These are phyloP conservation scores for Euwallacea fornicatus DNA, from an alignment of 1,140 invertebrate species.

Conservation along the genomic window DNA sequence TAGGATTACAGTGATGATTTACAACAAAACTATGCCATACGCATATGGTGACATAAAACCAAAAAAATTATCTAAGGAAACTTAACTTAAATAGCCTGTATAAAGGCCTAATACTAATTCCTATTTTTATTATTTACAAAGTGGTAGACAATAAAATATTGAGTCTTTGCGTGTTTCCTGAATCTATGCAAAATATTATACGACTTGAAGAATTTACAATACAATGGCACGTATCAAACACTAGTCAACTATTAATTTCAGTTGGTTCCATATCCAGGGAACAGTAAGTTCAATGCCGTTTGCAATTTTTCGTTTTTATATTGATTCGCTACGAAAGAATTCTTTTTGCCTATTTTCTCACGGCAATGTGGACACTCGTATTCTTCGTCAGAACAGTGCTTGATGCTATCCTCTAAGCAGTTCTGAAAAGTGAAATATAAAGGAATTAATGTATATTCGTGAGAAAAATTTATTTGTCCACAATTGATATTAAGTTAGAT, in stretches of 20 bases:
- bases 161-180: no score
- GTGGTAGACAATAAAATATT: no score
- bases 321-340: slow-evolving; percentile 53
- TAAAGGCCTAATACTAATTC: no score
- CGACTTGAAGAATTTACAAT: no score
- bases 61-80: no score
- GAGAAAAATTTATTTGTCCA: no score
- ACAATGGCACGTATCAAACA: background rate
- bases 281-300: slow-evolving; percentile 42
- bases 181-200: no score
- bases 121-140: no score
- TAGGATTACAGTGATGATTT: no score
- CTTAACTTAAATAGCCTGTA: no score
- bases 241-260: background rate
- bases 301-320: slow-evolving; percentile 59
- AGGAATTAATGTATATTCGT: slow-evolving; percentile 61
- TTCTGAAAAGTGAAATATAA: slow-evolving; percentile 46
- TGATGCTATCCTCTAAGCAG: background rate
- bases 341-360: slow-evolving; percentile 60
- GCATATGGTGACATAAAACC: no score
- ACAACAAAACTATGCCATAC: no score
- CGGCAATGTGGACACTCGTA: slow-evolving; percentile 63
- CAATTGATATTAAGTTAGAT: slow-evolving; percentile 58
- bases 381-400: background rate
- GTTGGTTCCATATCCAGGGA: slow-evolving; percentile 45